A percentile compares a stretch with the other conserved stretches of the same genome.
Conservation (phyloP, 64 coral and sea anemone genomes). For the Pocillopora damicornis region DNA sequence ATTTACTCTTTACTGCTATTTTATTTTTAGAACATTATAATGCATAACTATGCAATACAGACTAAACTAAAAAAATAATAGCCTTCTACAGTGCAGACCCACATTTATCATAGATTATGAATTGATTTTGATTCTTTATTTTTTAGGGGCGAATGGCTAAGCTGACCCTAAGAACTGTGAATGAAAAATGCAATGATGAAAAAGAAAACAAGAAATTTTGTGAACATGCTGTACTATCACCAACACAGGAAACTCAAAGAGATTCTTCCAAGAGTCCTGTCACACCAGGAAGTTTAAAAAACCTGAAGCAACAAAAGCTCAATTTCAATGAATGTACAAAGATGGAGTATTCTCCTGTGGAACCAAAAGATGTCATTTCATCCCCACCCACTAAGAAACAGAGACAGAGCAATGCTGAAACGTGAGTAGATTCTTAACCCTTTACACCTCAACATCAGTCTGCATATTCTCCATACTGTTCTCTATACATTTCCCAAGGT, state of each 20-base stretch:
- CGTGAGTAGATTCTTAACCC: neutral
- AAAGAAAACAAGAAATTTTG: conserved; percentile 56
- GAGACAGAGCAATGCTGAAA: conserved; percentile 2
- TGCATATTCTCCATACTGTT: too few relatives aligned
- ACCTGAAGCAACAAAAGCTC: conserved; percentile 36
- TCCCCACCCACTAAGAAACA: conserved; percentile 3
- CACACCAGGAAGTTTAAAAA: conserved; percentile 18
- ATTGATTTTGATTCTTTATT: too few relatives aligned
- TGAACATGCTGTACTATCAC: conserved; percentile 28
- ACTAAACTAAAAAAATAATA: too few relatives aligned
- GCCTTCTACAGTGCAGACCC: too few relatives aligned
- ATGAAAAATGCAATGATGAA: conserved; percentile 30
- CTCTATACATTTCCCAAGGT: too few relatives aligned
- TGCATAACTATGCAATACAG: too few relatives aligned
- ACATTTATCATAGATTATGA: too few relatives aligned
- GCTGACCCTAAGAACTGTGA: conserved; percentile 44
- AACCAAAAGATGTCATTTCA: neutral
- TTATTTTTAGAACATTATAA: too few relatives aligned
- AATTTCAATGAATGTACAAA: conserved; percentile 7
- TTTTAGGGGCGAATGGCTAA: conserved; percentile 86
- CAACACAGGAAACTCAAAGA: conserved; percentile 9
- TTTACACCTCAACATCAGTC: too few relatives aligned
- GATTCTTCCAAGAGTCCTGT: conserved; percentile 6
- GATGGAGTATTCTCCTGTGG: neutral
- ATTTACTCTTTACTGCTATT: too few relatives aligned